Base-by-base conservation (phyloP, 1,140 invertebrate genomes). In the Portunus trituberculatus region DNA sequence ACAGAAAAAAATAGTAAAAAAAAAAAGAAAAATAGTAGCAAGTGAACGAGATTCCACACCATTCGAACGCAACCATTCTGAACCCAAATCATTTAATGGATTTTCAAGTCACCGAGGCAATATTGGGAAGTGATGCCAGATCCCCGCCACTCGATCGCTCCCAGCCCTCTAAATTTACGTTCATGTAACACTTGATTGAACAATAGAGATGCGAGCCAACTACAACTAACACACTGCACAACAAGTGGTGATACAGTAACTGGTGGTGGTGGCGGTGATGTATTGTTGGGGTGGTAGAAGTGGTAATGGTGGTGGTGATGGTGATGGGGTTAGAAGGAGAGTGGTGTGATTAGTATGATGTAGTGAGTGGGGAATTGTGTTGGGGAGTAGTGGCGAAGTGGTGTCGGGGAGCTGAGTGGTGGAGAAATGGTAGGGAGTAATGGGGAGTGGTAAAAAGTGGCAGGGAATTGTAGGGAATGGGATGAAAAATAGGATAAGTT, bases 91-190 rank as follows among this genome's bases (percentile, higher is more conserved):
- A 76, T n/a, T 76, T 76, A 76, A 76, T 76, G 67, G 67, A n/a
- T 76, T 76, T 76, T n/a, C 67, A n/a, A n/a, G 20, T 76, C 67
- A 76, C 20, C 67, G 67, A 76, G 67, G 67, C 67, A 76, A 76
- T 76, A 76, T 76, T 76, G 67, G 67, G 67, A 76, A 76, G 67
- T 76, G 67, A n/a, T 76, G 67, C 67, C 67, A 76, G 52, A 76
- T 7, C 67, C 20, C 20, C 20, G 2, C 67, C 4, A 76, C 12
- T 39, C 39, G 39, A 39, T 39, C 39, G 39, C 39, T 39, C 39
- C 39, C 20, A 25, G 12, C 67, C n/a, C 67, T n/a, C 67, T n/a
- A n/a, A 76, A 76, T 76, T 76, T n/a, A 25, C 67, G 67, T n/a
- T n/a, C 67, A 76, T n/a, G 67, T 76, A 76, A 76, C 67, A 76